These are phyloP conservation scores for Criorhina ranunculi DNA, from an alignment of 2,888 invertebrate species.

Conservation along the genomic window DNA sequence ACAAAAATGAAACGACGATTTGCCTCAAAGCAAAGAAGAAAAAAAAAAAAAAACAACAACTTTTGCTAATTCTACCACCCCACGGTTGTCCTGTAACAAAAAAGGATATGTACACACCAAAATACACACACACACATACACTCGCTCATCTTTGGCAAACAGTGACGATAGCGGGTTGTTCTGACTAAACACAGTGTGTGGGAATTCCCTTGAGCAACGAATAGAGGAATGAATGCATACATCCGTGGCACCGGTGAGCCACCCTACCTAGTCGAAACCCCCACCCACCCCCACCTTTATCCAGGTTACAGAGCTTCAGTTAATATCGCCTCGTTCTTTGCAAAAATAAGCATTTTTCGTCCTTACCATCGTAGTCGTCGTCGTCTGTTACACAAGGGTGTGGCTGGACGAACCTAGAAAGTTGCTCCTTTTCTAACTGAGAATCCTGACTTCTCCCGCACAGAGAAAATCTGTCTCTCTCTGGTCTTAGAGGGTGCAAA, in stretches of 20 bases:
- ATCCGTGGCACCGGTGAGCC: conserved; percentile 30
- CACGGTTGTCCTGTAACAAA: conserved; percentile 2
- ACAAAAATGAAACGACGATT: conserved; percentile 44
- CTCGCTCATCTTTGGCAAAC: not conserved
- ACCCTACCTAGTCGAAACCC: conserved; percentile 32
- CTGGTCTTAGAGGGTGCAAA: conserved; percentile 29
- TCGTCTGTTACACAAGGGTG: conserved; percentile 71
- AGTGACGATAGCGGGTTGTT: conserved; percentile 15
- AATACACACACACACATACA: conserved; percentile 15
- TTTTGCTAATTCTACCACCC: conserved; percentile 39
- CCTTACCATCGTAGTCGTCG: conserved; percentile 30
- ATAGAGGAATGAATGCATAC: conserved; percentile 32
- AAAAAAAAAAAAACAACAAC: conserved; percentile 30
- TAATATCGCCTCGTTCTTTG: conserved; percentile 43
- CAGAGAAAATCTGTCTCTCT: not conserved
- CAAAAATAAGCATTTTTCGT: conserved; percentile 48
- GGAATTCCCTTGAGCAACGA: conserved; percentile 68
- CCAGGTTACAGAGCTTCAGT: conserved; percentile 49
- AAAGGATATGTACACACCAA: conserved; percentile 12
- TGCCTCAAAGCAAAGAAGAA: conserved; percentile 37
- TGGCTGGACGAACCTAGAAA: conserved; percentile 64
- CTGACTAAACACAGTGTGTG: conserved; percentile 70
- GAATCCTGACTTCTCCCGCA: conserved; percentile 23
- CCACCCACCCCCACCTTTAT: conserved; percentile 14
- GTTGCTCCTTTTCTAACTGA: conserved; percentile 35